Evolutionary conservation across 2,113 vertebrate species (phyloP).

Genomic region (Trichomycterus rosablanca): DNA sequence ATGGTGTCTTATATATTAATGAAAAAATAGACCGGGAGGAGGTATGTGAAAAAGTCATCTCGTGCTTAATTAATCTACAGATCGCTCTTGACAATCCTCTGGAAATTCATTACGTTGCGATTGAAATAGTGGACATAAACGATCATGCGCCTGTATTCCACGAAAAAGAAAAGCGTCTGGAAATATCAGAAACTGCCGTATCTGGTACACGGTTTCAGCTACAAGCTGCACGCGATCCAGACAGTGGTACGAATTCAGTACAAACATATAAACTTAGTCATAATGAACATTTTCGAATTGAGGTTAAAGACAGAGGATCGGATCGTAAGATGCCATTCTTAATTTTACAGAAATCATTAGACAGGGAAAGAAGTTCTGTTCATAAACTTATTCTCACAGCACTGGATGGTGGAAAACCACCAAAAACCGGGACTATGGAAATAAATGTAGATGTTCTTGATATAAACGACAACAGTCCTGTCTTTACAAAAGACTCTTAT

Average conservation of each 20-base stretch:
- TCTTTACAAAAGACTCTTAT: conserved; percentile 32
- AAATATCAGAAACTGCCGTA: conserved; percentile 36
- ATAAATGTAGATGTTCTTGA: conserved; percentile 45
- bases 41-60: conserved; percentile 47
- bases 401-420: conserved; percentile 42
- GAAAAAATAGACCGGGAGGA: conserved; percentile 48
- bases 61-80: conserved; percentile 48
- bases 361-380: conserved; percentile 29
- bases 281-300: conserved; percentile 42
- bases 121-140: conserved; percentile 49
- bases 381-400: conserved; percentile 36
- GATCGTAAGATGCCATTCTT: conserved; percentile 44
- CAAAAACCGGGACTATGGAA: conserved; percentile 38
- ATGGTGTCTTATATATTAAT: conserved; percentile 52
- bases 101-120: conserved; percentile 48
- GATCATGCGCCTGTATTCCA: conserved; percentile 45
- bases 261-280: conserved; percentile 24
- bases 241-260: conserved; percentile 32
- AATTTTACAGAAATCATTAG: conserved; percentile 38
- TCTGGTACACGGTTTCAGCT: conserved; percentile 41
- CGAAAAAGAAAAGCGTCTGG: conserved; percentile 30
- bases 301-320: conserved; percentile 18
- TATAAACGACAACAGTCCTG: conserved; percentile 47
- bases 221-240: conserved; percentile 35
- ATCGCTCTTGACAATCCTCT: conserved; percentile 46